Evolutionary conservation across 2,113 vertebrate species (phyloP), one percentile per base, ranked within the genome.

Genomic region (Sylvicapra grimmia): DNA sequence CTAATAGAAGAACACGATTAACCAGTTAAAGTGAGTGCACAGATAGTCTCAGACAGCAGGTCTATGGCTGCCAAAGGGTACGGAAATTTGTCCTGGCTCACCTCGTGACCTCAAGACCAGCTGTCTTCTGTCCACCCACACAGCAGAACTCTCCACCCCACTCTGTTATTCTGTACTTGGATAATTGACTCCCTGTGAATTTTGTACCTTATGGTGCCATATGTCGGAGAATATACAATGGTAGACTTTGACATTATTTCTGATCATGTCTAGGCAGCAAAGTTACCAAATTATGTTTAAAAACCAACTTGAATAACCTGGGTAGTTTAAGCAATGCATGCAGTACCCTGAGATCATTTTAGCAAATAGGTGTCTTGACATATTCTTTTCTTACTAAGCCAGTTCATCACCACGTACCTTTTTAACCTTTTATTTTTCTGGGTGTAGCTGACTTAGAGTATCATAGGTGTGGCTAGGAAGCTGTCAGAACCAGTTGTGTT

Each of bases 381-480:
- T 44, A 53, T 36, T n/a, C 77, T 93, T 88, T 58, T 65, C 44
- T 53, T 79, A 72, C 58, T 83, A 36, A 61, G 63, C 44, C 80
- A 84, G 9, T 68, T 95, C 75, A 44, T 90, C 12, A 49, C 21
- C 31, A 29, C 11, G 25, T 10, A 36, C 6, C 0, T 84, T 89
- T 93, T 79, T 80, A 47, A 96, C 10, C 9, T 59, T 90, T 90
- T 85, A 56, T 84, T 94, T 96, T 97, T n/a, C 21, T 33, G 53
- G 90, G 25, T 75, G 77, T 77, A 59, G 36, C 29, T 94, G 56
- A 56, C 68, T 86, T 92, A 15, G 49, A 94, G 25, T 89, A 79
- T 61, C 21, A 47, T 11, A 87, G 79, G 79, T 89, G 47, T 90
- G 80, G 47, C 72, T 88, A 75, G 65, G 65, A 95, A 75, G 40